A percentile compares a stretch with the other conserved stretches of the same genome.
Conservation (phyloP, 2,797 vertebrate species). For the Chloroceryle inda region DNA sequence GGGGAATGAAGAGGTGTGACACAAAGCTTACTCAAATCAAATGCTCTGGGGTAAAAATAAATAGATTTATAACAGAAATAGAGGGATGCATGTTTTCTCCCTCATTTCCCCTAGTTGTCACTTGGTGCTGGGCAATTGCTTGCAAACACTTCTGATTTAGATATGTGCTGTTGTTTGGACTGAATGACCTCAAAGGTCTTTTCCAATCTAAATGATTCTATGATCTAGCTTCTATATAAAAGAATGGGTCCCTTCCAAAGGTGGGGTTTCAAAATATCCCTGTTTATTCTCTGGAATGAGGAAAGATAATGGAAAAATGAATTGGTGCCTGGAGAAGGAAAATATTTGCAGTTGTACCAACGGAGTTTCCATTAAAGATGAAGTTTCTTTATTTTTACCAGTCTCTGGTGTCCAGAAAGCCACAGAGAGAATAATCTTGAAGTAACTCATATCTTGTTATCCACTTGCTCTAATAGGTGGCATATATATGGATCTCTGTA, state of each 20-base stretch:
- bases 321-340: neutral
- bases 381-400: neutral
- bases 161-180: neutral
- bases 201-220: neutral
- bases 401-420: neutral
- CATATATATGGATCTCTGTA: neutral
- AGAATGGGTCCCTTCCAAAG: neutral
- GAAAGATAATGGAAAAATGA: neutral
- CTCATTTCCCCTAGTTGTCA: neutral
- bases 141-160: neutral
- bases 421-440: neutral
- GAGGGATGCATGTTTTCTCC: fast-evolving
- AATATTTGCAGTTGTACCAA: neutral
- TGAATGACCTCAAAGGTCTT: neutral
- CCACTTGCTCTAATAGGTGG: neutral
- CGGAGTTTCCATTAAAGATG: neutral
- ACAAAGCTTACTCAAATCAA: neutral
- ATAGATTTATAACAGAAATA: neutral
- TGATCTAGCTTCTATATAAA: neutral
- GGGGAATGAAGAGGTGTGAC: neutral
- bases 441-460: neutral
- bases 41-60: neutral
- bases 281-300: neutral
- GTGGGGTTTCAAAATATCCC: neutral
- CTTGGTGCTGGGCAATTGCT: neutral